Evolutionary conservation across 2,113 vertebrate species (phyloP).

Genomic region (Macquaria australasica): DNA sequence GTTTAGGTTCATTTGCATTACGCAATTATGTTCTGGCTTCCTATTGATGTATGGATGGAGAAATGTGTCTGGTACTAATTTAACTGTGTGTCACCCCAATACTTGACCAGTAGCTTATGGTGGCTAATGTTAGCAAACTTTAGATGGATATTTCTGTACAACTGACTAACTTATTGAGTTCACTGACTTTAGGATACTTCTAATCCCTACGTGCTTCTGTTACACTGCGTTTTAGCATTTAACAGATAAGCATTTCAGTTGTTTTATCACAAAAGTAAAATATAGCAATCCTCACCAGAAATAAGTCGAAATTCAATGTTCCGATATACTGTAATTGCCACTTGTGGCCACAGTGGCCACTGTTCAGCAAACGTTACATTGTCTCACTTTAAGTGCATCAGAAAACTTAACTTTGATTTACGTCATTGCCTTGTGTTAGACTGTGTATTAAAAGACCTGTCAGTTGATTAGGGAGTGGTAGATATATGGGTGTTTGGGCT

Average conservation of each 20-base stretch:
- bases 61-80: not conserved
- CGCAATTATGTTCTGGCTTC: not conserved
- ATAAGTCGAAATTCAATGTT: not conserved
- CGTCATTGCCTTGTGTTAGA: not conserved
- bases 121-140: too few relatives aligned
- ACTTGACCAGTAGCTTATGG: too few relatives aligned
- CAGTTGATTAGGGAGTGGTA: not conserved
- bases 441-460: not conserved
- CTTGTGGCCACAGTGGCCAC: not conserved
- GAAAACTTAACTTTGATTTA: not conserved
- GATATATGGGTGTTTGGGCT: too few relatives aligned
- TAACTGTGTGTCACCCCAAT: too few relatives aligned
- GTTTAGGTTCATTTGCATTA: conserved; percentile 22
- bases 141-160: not conserved
- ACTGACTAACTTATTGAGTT: not conserved
- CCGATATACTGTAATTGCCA: not conserved
- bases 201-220: not conserved
- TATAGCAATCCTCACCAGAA: not conserved
- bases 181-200: too few relatives aligned
- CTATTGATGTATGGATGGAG: not conserved
- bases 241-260: not conserved
- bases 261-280: not conserved
- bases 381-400: not conserved
- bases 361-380: not conserved
- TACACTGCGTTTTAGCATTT: not conserved